Evolutionary conservation across 53 echinoderm and acorn worm genomes (phyloP), one percentile per base, ranked within the genome.

Genomic region (Apostichopus leukothele): DNA sequence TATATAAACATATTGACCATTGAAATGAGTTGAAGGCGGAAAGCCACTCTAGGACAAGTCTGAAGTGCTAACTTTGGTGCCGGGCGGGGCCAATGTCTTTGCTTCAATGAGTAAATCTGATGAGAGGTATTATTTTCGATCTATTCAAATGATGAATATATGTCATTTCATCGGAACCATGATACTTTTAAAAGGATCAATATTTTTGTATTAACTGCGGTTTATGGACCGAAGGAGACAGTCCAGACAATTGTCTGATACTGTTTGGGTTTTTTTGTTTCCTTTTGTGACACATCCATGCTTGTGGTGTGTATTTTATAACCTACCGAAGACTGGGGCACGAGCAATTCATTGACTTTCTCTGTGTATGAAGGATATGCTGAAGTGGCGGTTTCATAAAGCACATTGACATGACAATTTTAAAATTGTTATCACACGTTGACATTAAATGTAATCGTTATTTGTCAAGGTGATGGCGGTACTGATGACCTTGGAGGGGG

Each of bases 1-100:
- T 63, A 63, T 63, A 63, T 63, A 71, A 71, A 71, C 20, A 63
- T 71, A 16, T 71, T 71, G 71, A 71, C 60, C 81, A 59, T 54
- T 81, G 55, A 54, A 16, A 54, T 18, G 55, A 81, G 21, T 81
- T 51, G 59, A 81, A 51, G 81, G 55, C 21, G 81, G 81, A 54
- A 81, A 81, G 81, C 81, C 81, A 81, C 54, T 20, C n/a, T 55
- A 23, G 55, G 57, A 81, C 53, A 81, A n/a, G 80, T 9, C 14
- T 9, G 54, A 57, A 59, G 81, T 81, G 81, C 55, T 81, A 81
- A 23, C 22, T 81, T 81, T 81, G 81, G 81, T 20, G 55, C 81
- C 81, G 55, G 53, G 53, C 81, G 23, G 81, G 23, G 55, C 81
- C 54, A 54, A 53, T 54, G 55, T 54, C 81, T 81, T 81, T 59